Evolutionary conservation across 2,888 invertebrate species (phyloP).

Genomic region (Andrena trimmerana): DNA sequence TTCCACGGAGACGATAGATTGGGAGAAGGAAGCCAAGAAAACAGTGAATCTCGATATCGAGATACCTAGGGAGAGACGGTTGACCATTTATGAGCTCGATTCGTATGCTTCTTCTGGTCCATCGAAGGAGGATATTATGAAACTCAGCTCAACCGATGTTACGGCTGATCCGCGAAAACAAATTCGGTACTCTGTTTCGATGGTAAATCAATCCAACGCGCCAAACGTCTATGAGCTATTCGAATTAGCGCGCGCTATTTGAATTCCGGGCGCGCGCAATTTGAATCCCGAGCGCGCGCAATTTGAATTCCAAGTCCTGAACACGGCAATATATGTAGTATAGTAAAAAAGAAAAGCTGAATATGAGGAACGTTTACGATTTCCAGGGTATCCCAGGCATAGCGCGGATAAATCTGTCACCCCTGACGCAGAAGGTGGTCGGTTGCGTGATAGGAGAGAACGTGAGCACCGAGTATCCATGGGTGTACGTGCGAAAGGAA

Average conservation of each 20-base stretch:
- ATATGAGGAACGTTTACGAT: neutral
- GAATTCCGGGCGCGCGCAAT: neutral
- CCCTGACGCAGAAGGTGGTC: slow-evolving; percentile 88
- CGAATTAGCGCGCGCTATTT: neutral
- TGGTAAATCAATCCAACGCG: slow-evolving; percentile 56
- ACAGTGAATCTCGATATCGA: slow-evolving; percentile 46
- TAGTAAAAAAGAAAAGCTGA: too few relatives aligned
- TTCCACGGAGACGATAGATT: slow-evolving; percentile 42
- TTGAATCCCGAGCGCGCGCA: neutral
- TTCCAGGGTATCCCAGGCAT: slow-evolving; percentile 86
- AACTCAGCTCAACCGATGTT: slow-evolving; percentile 38
- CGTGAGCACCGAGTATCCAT: slow-evolving; percentile 91
- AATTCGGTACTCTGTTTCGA: slow-evolving; percentile 71
- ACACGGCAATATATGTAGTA: too few relatives aligned
- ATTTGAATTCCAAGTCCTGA: neutral
- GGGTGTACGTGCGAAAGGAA: slow-evolving; percentile 89
- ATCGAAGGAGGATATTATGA: slow-evolving; percentile 56
- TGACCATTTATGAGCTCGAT: slow-evolving; percentile 74
- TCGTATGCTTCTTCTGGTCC: slow-evolving; percentile 69
- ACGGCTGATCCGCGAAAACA: slow-evolving; percentile 20
- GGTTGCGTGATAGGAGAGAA: slow-evolving; percentile 89
- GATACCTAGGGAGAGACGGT: slow-evolving; percentile 56
- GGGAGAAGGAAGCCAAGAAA: slow-evolving; percentile 61
- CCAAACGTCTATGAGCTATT: too few relatives aligned
- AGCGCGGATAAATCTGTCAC: slow-evolving; percentile 86